Conservation (phyloP, 1,140 invertebrate genomes). For the Scaptomyza pallida region DNA sequence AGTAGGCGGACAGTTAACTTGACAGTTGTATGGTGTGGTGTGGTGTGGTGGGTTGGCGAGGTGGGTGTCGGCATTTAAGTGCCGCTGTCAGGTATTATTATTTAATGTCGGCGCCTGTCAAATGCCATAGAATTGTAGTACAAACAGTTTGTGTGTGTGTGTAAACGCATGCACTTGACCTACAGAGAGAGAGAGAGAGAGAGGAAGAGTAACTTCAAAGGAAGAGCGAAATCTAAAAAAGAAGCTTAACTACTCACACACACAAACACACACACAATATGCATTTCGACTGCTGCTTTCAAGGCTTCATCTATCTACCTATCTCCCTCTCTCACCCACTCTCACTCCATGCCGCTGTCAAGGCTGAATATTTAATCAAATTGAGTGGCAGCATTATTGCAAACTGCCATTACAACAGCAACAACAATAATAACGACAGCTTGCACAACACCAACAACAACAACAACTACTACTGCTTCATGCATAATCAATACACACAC, state of each 20-base stretch:
- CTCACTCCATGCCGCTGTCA: neutral
- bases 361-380: slow-evolving; percentile 48
- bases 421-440: neutral
- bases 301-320: slow-evolving; percentile 2
- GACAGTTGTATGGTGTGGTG: slow-evolving; percentile 4
- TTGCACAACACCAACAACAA: neutral
- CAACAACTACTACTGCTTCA: too few species aligned
- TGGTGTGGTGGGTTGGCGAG: neutral
- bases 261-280: neutral
- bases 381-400: slow-evolving; percentile 42
- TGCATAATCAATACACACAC: neutral
- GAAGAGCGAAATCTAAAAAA: too few species aligned
- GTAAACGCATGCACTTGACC: slow-evolving; percentile 66
- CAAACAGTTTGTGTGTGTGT: slow-evolving; percentile 69
- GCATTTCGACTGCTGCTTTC: neutral
- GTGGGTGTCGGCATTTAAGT: slow-evolving; percentile 20
- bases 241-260: too few species aligned
- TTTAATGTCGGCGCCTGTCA: slow-evolving; percentile 73
- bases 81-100: slow-evolving; percentile 56
- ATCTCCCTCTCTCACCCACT: slow-evolving; percentile 1
- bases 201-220: too few species aligned
- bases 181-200: slow-evolving; percentile 29
- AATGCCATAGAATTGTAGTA: slow-evolving; percentile 66
- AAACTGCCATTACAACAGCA: slow-evolving; percentile 12
- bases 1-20: neutral